These are phyloP conservation scores for Sturmia bella DNA, from an alignment of 2,888 invertebrate genomes.

Conservation along the genomic window DNA sequence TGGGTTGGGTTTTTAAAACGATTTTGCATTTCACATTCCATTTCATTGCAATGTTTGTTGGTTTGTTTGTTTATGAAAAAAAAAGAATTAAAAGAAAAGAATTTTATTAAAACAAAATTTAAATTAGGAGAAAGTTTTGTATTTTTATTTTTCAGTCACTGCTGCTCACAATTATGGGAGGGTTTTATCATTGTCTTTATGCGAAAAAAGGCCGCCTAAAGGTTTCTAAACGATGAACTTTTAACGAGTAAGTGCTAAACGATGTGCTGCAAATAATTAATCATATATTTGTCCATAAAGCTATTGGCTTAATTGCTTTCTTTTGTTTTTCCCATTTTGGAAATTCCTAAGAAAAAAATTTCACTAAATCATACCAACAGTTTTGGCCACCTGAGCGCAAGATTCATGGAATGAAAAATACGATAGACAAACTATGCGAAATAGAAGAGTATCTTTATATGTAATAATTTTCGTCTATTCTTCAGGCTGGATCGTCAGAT, in stretches of 20 bases:
- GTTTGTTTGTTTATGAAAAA: slow-evolving; percentile 38
- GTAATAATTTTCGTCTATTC: no score
- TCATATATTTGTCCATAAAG: slow-evolving; percentile 12
- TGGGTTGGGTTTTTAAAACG: slow-evolving; percentile 32
- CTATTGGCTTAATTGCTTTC: not conserved
- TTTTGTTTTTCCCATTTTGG: slow-evolving; percentile 6
- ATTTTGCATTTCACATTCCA: slow-evolving; percentile 14
- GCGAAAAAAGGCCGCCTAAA: slow-evolving; percentile 30
- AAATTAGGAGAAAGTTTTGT: slow-evolving; percentile 64
- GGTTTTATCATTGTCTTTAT: not conserved
- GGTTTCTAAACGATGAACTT: slow-evolving; percentile 10
- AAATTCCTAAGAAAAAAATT: slow-evolving; percentile 40
- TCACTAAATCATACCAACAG: no score
- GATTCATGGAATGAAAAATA: no score
- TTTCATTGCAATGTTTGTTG: slow-evolving; percentile 23
- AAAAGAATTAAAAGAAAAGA: slow-evolving; percentile 43
- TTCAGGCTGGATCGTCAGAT: no score
- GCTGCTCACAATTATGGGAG: slow-evolving; percentile 50
- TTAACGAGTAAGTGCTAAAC: slow-evolving; percentile 1
- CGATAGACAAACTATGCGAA: no score
- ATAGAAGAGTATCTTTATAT: no score
- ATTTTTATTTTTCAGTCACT: slow-evolving; percentile 34
- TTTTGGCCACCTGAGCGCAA: no score
- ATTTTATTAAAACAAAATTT: slow-evolving; percentile 52
- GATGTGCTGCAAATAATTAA: slow-evolving; percentile 60